Evolutionary conservation across 2,797 vertebrate species (phyloP).

Genomic region (Euthynnus affinis): DNA sequence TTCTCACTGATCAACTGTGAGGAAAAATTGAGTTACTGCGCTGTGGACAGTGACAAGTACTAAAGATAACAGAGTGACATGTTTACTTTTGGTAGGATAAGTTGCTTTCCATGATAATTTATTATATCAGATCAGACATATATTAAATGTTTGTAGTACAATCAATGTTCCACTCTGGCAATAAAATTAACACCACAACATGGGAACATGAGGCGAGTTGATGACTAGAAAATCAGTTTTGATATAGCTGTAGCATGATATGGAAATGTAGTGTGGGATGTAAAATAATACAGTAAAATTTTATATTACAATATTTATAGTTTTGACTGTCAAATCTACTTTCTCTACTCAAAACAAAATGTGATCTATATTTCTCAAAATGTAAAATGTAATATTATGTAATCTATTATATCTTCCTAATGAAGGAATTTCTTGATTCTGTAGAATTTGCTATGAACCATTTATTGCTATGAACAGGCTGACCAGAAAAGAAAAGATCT

Average conservation of each 20-base stretch:
- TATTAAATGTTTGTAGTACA: not conserved
- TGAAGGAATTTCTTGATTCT: conserved; percentile 9
- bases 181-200: conserved; percentile 1
- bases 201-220: not conserved
- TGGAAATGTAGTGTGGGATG: not conserved
- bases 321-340: not conserved
- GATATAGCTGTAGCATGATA: not conserved
- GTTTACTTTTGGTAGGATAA: not conserved
- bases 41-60: not conserved
- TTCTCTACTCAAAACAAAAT: not conserved
- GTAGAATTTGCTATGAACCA: not conserved
- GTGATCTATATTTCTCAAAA: not conserved
- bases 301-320: not conserved
- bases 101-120: not conserved
- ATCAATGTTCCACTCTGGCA: not conserved
- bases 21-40: not conserved
- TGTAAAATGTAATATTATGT: conserved; percentile 11
- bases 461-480: not conserved
- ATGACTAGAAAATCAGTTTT: conserved; percentile 3
- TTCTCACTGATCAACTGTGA: not conserved
- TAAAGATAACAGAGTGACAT: not conserved
- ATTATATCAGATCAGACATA: conserved; percentile 5
- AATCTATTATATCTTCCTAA: conserved; percentile 1
- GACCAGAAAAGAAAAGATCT: not conserved
- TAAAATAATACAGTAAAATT: conserved; percentile 1